phyloP scores from a whole-genome alignment of 2,797 vertebrate species.

The Percopsis omiscomaycus region DNA sequence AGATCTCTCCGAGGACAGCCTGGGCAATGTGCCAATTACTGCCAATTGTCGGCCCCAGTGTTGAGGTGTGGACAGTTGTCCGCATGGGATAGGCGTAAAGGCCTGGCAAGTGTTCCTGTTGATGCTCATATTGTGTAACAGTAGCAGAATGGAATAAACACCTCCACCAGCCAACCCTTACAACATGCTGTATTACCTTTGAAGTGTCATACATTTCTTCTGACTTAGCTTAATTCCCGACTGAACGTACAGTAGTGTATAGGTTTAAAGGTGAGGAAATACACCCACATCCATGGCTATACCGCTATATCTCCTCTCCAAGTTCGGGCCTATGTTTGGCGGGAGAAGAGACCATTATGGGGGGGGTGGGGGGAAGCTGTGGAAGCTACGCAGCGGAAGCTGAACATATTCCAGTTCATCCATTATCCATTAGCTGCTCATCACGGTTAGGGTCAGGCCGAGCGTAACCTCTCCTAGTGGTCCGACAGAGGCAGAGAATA shows the following conservation, averaged over 20 bases:
- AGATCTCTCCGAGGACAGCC: slow-evolving; percentile 80
- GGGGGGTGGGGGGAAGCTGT: no score
- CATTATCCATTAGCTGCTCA: slow-evolving; percentile 76
- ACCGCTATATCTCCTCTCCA: not conserved
- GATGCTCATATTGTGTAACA: slow-evolving; percentile 58
- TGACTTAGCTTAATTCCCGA: slow-evolving; percentile 1
- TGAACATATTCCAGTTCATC: slow-evolving; percentile 69
- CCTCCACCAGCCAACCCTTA: slow-evolving; percentile 18
- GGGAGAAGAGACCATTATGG: slow-evolving; percentile 55
- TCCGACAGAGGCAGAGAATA: slow-evolving; percentile 33
- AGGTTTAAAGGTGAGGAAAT: not conserved
- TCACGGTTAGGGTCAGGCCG: slow-evolving; percentile 68
- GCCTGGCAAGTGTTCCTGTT: slow-evolving; percentile 53
- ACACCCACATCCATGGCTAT: slow-evolving; percentile 6
- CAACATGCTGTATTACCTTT: slow-evolving; percentile 23
- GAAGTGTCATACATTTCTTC: not conserved
- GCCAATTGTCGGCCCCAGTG: slow-evolving; percentile 79
- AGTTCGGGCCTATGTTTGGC: slow-evolving; percentile 59
- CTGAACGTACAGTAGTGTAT: no score
- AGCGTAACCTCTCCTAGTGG: slow-evolving; percentile 63
- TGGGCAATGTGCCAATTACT: slow-evolving; percentile 81
- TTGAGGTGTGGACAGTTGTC: slow-evolving; percentile 84
- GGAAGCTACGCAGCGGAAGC: slow-evolving; percentile 52
- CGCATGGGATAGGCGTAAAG: slow-evolving; percentile 71
- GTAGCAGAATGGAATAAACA: slow-evolving; percentile 24